These are phyloP conservation scores for Venturia canescens DNA, from an alignment of 1,140 invertebrate species.

Conservation along the genomic window DNA sequence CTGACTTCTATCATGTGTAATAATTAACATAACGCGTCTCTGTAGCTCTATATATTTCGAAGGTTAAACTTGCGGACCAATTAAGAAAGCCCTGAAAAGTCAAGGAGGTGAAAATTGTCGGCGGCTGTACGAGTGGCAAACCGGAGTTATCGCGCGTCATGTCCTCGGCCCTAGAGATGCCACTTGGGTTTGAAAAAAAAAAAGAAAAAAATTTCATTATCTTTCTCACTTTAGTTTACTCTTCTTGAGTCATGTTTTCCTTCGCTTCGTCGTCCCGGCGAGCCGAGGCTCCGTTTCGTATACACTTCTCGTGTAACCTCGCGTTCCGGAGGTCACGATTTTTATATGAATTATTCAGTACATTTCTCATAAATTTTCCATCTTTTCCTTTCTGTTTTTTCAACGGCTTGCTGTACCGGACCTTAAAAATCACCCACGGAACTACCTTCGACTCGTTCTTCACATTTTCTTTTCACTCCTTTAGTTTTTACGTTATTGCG, in stretches of 20 bases:
- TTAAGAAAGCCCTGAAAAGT: conserved; percentile 27
- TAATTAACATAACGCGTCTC: background rate
- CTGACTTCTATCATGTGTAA: background rate
- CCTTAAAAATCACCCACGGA: background rate
- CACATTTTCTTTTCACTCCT: background rate
- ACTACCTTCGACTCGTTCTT: background rate
- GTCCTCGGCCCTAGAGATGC: conserved; percentile 44
- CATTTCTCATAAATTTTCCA: background rate
- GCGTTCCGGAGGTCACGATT: background rate
- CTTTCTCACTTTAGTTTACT: background rate
- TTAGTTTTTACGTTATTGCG: background rate
- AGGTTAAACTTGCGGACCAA: conserved; percentile 18
- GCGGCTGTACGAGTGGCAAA: conserved; percentile 22
- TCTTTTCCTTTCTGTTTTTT: background rate
- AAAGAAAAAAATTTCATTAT: background rate
- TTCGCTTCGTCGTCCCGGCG: background rate
- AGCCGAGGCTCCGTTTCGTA: background rate
- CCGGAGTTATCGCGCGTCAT: conserved; percentile 46
- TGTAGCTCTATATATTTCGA: conserved; percentile 13
- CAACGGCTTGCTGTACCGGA: background rate
- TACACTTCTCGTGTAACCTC: background rate
- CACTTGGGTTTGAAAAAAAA: conserved; percentile 9
- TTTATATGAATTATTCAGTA: background rate
- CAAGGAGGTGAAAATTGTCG: conserved; percentile 29
- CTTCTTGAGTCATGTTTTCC: background rate